Evolutionary conservation across 2,888 invertebrate genomes (phyloP).

Genomic region (Neoascia interrupta): DNA sequence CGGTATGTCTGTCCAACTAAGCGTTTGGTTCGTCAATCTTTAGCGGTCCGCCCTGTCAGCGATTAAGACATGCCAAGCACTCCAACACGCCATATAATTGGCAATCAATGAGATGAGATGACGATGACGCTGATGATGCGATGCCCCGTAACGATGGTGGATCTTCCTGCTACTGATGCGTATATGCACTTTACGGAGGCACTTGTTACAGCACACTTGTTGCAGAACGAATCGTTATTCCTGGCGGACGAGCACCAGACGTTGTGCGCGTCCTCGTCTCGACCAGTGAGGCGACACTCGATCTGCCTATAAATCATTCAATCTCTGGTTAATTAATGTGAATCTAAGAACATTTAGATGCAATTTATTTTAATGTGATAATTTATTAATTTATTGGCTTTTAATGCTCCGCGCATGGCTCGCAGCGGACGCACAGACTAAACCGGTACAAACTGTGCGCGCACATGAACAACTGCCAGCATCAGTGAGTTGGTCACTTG

Average conservation of each 20-base stretch:
- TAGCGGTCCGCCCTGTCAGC: slow-evolving; percentile 67
- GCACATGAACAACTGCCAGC: slow-evolving; percentile 38
- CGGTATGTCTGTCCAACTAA: slow-evolving; percentile 15
- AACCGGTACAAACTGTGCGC: slow-evolving; percentile 52
- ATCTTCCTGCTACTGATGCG: slow-evolving; percentile 33
- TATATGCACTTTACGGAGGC: slow-evolving; percentile 48
- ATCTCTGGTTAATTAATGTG: slow-evolving; percentile 80
- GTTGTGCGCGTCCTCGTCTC: not conserved
- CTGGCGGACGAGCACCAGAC: not conserved
- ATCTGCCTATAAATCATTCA: slow-evolving; percentile 80
- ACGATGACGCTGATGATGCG: slow-evolving; percentile 18
- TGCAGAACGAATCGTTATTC: slow-evolving; percentile 15
- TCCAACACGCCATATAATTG: slow-evolving; percentile 65
- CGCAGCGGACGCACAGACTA: slow-evolving; percentile 36
- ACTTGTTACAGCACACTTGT: slow-evolving; percentile 52
- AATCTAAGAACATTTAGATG: slow-evolving; percentile 80
- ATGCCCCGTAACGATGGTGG: slow-evolving; percentile 23
- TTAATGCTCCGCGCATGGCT: slow-evolving; percentile 73
- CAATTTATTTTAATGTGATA: slow-evolving; percentile 80
- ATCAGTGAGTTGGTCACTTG: not conserved
- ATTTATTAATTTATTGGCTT: slow-evolving; percentile 80
- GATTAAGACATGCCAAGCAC: slow-evolving; percentile 69
- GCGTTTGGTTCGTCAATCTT: slow-evolving; percentile 62
- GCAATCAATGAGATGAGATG: slow-evolving; percentile 64
- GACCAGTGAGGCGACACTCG: slow-evolving; percentile 74